Conservation (phyloP, 1,140 invertebrate species). For the Drosophila melanica region DNA sequence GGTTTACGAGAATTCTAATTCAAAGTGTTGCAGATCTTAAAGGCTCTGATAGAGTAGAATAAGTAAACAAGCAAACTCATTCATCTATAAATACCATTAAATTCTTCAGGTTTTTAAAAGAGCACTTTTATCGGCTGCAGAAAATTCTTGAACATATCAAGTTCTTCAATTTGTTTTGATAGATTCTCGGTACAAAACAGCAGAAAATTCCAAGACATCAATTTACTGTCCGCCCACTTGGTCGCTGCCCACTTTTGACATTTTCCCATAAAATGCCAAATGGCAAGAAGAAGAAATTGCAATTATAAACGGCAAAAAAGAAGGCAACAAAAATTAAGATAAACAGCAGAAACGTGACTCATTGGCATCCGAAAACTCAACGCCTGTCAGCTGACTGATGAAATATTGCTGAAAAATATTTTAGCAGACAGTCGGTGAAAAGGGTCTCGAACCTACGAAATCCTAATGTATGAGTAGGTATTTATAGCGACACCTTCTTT, state of each 20-base stretch:
- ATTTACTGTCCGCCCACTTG: conserved; percentile 18
- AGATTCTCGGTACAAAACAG: neutral
- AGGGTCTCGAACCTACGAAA: neutral
- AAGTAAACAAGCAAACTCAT: too few species aligned
- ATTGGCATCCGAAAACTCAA: conserved; percentile 1
- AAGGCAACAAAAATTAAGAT: conserved; percentile 38
- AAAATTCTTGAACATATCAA: too few species aligned
- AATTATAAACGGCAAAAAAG: neutral
- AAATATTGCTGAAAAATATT: conserved; percentile 44
- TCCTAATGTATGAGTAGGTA: conserved; percentile 5
- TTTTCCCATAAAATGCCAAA: conserved; percentile 45
- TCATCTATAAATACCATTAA: too few species aligned
- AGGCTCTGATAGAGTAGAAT: too few species aligned
- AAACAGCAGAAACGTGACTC: conserved; percentile 22
- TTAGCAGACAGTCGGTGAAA: neutral
- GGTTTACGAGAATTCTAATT: too few species aligned
- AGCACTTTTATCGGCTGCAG: too few species aligned
- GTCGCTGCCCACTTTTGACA: conserved; percentile 7
- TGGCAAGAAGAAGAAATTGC: neutral
- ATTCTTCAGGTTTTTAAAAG: too few species aligned
- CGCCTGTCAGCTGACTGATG: conserved; percentile 55
- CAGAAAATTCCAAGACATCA: conserved; percentile 30
- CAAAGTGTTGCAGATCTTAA: too few species aligned
- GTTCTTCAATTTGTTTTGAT: neutral
- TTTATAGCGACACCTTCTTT: conserved; percentile 11